These are phyloP conservation scores for Eulemur rufifrons DNA, from an alignment of 2,113 vertebrate genomes.

Conservation along the genomic window DNA sequence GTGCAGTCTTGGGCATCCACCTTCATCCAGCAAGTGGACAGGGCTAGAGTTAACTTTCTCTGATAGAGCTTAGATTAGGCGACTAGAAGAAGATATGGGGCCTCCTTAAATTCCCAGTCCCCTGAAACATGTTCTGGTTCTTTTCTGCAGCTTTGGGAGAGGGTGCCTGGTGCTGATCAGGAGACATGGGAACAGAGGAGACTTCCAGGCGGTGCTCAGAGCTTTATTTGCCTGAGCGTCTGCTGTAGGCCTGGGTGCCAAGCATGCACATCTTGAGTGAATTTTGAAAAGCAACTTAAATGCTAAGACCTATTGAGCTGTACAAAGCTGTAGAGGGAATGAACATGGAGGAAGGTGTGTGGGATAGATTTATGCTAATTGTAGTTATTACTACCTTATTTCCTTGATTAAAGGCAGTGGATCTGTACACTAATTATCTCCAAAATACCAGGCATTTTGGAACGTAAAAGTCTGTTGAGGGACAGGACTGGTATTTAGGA, in stretches of 20 bases:
- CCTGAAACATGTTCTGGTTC: neutral
- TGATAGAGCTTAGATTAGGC: neutral
- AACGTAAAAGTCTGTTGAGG: neutral
- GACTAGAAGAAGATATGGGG: neutral
- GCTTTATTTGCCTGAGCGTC: neutral
- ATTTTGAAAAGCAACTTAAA: neutral
- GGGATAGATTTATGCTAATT: slow-evolving; percentile 56
- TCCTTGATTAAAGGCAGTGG: slow-evolving; percentile 68
- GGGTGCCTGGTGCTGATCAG: neutral
- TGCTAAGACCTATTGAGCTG: neutral
- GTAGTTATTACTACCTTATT: slow-evolving; percentile 56
- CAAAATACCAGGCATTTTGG: slow-evolving; percentile 49
- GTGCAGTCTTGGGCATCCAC: neutral
- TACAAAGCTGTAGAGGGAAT: neutral
- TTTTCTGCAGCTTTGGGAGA: neutral
- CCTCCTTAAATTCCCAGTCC: neutral
- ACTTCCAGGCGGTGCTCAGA: too few species aligned
- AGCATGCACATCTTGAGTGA: neutral
- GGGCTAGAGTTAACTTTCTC: neutral
- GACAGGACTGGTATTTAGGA: neutral
- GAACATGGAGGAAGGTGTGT: neutral
- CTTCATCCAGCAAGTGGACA: neutral
- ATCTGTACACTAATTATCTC: slow-evolving; percentile 49
- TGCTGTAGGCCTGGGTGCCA: too few species aligned
- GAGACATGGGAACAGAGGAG: neutral